Percentiles rank a stretch among this genome's conserved stretches.
These are phyloP conservation scores for Chaetodon trifascialis DNA, from an alignment of 2,113 vertebrate species.

Conservation along the genomic window DNA sequence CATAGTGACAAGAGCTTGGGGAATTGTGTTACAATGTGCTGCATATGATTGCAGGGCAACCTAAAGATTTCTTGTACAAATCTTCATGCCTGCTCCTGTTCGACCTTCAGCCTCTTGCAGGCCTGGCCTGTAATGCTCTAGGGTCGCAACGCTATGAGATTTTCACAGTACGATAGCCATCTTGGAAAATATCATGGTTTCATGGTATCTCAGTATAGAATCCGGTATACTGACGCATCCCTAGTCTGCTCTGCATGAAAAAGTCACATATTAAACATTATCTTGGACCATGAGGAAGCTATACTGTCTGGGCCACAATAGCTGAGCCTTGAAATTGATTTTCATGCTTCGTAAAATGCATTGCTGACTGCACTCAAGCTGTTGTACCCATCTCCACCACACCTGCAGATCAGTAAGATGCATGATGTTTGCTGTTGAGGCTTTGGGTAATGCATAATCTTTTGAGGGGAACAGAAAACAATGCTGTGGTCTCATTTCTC, in stretches of 20 bases:
- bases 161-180: no score
- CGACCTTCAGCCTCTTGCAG: slow-evolving; percentile 24
- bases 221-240: slow-evolving; percentile 31
- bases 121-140: slow-evolving; percentile 6
- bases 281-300: slow-evolving; percentile 65
- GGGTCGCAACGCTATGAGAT: no score
- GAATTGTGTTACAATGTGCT: slow-evolving; percentile 55
- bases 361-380: slow-evolving; percentile 65
- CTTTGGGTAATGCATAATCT: slow-evolving; percentile 54
- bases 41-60: slow-evolving; percentile 58
- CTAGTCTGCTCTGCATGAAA: slow-evolving; percentile 54
- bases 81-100: slow-evolving; percentile 34
- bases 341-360: slow-evolving; percentile 78
- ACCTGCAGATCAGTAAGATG: slow-evolving; percentile 69
- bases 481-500: slow-evolving; percentile 61
- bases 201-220: no score
- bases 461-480: slow-evolving; percentile 60
- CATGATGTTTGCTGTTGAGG: slow-evolving; percentile 48
- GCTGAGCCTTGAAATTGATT: slow-evolving; percentile 82
- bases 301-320: slow-evolving; percentile 61
- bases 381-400: slow-evolving; percentile 58
- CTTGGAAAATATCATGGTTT: no score
- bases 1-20: slow-evolving; percentile 69
- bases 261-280: slow-evolving; percentile 70
- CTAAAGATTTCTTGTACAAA: slow-evolving; percentile 49